A percentile compares a stretch with the other conserved stretches of the same genome.
These are phyloP conservation scores for Poliocrania exsul DNA, from an alignment of 2,797 vertebrate genomes.

Conservation along the genomic window DNA sequence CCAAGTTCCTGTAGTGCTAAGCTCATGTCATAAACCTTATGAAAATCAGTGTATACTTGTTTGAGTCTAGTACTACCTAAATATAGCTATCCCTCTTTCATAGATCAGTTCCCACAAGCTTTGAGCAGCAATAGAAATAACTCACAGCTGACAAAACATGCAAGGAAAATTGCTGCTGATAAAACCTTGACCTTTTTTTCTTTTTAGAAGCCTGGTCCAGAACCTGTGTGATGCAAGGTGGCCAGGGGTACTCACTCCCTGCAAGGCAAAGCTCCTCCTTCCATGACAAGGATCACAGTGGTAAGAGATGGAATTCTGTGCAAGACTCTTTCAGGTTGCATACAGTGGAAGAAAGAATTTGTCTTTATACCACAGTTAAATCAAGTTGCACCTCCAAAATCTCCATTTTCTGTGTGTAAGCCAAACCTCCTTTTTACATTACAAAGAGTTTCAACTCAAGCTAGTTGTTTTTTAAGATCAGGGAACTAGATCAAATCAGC, in stretches of 20 bases:
- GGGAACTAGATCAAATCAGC: neutral
- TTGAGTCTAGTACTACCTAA: neutral
- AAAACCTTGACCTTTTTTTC: neutral
- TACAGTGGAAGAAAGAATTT: neutral
- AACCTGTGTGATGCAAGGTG: neutral
- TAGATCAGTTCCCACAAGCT: neutral
- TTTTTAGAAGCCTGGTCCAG: neutral
- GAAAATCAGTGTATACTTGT: neutral
- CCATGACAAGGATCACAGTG: neutral
- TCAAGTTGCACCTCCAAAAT: neutral
- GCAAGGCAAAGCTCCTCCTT: neutral
- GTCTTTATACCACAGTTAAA: neutral
- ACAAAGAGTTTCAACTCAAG: neutral
- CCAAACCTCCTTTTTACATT: neutral
- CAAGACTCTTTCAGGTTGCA: neutral
- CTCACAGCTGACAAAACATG: neutral
- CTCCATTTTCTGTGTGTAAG: neutral
- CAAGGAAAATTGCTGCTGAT: neutral
- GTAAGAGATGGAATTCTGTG: neutral
- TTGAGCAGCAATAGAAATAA: neutral
- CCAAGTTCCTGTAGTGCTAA: neutral
- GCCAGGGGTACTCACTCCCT: neutral
- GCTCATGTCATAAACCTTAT: neutral
- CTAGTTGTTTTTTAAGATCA: neutral
- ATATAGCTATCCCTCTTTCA: neutral